These are phyloP conservation scores for Drosophila saltans DNA, from an alignment of 1,140 invertebrate genomes.

Conservation along the genomic window DNA sequence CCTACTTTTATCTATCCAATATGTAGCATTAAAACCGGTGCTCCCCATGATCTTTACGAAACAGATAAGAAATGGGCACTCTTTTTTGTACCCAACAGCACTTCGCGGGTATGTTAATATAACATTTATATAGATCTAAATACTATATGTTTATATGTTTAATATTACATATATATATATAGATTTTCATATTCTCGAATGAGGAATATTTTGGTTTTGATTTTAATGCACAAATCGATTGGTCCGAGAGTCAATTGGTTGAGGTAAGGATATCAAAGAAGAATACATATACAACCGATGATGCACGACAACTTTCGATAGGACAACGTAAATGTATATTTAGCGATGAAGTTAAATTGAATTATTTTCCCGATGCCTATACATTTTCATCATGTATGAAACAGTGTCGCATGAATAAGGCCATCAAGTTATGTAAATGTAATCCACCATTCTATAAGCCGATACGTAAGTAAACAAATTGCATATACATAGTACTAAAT, in stretches of 20 bases:
- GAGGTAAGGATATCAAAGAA: conserved; percentile 88
- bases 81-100: conserved; percentile 72
- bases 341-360: conserved; percentile 86
- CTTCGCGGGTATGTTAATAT: conserved; percentile 51
- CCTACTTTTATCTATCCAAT: too few relatives aligned
- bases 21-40: conserved; percentile 56
- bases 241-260: conserved; percentile 85
- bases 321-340: conserved; percentile 88
- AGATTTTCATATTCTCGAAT: conserved; percentile 87
- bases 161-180: not conserved
- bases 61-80: conserved; percentile 83
- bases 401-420: conserved; percentile 87
- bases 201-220: conserved; percentile 88
- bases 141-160: not conserved
- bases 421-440: conserved; percentile 86
- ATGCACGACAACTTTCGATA: conserved; percentile 87
- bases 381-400: conserved; percentile 88
- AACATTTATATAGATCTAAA: too few relatives aligned
- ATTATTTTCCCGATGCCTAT: conserved; percentile 85
- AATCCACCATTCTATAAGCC: conserved; percentile 87
- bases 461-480: conserved; percentile 76
- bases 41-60: conserved; percentile 79
- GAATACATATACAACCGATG: conserved; percentile 89
- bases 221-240: conserved; percentile 87
- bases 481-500: not conserved